Evolutionary conservation across 2,797 vertebrate species (phyloP), one percentile per base, ranked within the genome.

Genomic region (Fringilla coelebs): DNA sequence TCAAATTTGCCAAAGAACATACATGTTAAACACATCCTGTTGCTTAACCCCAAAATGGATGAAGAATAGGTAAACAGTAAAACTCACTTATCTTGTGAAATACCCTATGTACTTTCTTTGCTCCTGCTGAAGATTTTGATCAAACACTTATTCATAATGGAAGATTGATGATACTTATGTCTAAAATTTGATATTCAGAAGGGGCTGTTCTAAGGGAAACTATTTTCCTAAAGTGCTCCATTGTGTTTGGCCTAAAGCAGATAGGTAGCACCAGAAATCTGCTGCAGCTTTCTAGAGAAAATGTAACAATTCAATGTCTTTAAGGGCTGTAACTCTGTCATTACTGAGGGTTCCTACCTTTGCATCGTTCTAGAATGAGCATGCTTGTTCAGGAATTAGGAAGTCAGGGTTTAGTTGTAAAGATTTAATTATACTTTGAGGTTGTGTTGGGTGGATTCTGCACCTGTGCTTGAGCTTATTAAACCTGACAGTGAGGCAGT

Each of bases 381-480:
- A 0, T 75, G 45, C 29, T 79, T 85, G 36, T 78, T 46, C n/a
- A 32, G 77, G 62, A 81, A 63, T 18, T 55, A 68, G 54, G 32
- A 73, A 62, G 17, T 55, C 68, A 52, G 51, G 5, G 6, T 57
- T 76, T 85, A 68, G 51, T 65, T 68, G 28, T 11, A 13, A 85
- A 63, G 22, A 9, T 79, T 93, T 66, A 57, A 49, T 80, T 76
- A 5, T 52, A 17, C 29, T 2, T 73, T 1, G 2, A 7, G 40
- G 20, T n/a, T 67, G 25, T 48, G 17, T 28, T 52, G 67, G 16
- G 51, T 78, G 22, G 32, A 63, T 26, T 16, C 41, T 1, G 0
- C 11, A 17, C 13, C n/a, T 67, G 13, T 40, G 36, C 45, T 43
- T 0, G 0, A 51, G 43, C 31, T 81, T 78, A 32, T 40, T 31